Conservation (phyloP, 2,888 invertebrate species). For the Acronicta alni region DNA sequence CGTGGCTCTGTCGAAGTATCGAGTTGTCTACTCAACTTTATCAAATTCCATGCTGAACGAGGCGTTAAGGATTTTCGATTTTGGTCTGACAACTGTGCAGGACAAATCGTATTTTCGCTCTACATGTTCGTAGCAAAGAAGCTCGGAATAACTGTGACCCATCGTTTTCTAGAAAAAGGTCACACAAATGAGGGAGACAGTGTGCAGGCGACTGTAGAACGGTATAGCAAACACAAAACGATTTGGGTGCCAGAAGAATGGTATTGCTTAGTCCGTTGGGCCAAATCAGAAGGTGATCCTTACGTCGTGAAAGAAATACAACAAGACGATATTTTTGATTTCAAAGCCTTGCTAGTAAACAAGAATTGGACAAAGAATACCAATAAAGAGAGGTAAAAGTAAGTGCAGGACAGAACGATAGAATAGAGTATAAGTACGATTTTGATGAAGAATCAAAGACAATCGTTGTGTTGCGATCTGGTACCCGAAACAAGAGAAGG, state of each 20-base stretch:
- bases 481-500: too few species aligned
- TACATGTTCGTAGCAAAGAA: conserved; percentile 1
- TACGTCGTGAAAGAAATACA: conserved; percentile 6
- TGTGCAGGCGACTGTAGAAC: too few species aligned
- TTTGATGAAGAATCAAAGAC: conserved; percentile 2
- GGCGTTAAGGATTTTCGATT: conserved; percentile 10
- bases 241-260: conserved; percentile 19
- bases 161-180: conserved; percentile 1
- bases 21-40: conserved; percentile 44
- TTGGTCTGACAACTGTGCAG: conserved; percentile 25
- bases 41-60: conserved; percentile 20
- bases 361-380: background rate
- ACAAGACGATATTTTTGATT: background rate
- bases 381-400: too few species aligned
- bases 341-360: conserved; percentile 3
- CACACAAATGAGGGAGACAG: background rate
- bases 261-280: conserved; percentile 12
- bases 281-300: conserved; percentile 14
- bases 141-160: conserved; percentile 2
- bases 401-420: background rate
- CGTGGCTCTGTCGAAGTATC: conserved; percentile 53
- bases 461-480: background rate
- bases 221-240: background rate
- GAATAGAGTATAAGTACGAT: conserved; percentile 4
- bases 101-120: conserved; percentile 5